phyloP scores from a whole-genome alignment of 2,113 vertebrate species.

The Eonycteris spelaea region DNA sequence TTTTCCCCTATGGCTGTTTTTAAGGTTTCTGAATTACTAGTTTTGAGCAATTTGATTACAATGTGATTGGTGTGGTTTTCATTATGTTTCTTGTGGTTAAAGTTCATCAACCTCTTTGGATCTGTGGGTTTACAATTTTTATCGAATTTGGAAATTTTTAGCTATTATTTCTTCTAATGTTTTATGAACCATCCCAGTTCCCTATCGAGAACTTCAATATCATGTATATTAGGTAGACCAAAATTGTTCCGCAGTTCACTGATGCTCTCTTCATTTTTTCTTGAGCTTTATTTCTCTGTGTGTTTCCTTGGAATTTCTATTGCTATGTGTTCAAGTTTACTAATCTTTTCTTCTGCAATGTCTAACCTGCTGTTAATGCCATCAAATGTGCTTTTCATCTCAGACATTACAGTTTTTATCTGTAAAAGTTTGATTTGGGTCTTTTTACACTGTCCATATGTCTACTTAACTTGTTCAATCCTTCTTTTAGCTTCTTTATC shows the following conservation, averaged over 20 bases:
- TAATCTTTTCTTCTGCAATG: neutral
- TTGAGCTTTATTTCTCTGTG: neutral
- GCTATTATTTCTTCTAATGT: neutral
- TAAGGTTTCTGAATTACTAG: neutral
- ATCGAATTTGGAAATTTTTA: conserved; percentile 3
- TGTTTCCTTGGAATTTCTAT: neutral
- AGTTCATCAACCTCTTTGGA: neutral
- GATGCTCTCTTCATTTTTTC: neutral
- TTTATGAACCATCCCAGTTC: neutral
- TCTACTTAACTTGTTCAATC: neutral
- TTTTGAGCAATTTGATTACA: neutral
- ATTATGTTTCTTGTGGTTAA: neutral
- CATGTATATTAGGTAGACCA: neutral
- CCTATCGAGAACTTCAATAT: neutral
- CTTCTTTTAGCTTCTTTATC: conserved; percentile 3
- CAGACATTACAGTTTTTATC: neutral
- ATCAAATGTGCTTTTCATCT: neutral
- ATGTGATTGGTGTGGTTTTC: neutral
- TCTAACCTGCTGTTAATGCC: neutral
- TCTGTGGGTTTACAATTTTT: neutral
- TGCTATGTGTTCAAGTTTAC: neutral
- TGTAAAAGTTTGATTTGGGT: neutral
- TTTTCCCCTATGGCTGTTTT: neutral
- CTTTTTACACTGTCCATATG: neutral
- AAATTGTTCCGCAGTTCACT: neutral